These are phyloP conservation scores for Actinemys pallida DNA, from an alignment of 2,113 vertebrate genomes.

Conservation along the genomic window DNA sequence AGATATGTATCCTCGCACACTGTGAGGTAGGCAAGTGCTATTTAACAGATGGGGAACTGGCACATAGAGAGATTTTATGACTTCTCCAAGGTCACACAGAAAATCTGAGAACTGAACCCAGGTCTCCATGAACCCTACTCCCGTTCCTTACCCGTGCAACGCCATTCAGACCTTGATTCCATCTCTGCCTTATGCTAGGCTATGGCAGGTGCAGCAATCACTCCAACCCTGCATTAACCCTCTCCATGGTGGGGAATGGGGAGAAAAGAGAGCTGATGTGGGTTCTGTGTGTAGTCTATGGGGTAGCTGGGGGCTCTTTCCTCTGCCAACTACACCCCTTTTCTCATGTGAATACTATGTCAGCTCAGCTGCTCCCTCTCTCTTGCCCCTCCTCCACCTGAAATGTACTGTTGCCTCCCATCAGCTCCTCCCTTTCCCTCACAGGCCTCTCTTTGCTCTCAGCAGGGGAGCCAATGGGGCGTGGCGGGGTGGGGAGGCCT, in stretches of 20 bases:
- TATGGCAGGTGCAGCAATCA: background rate
- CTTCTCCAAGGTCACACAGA: background rate
- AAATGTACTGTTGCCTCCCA: background rate
- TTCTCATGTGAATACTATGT: background rate
- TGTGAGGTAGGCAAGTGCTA: background rate
- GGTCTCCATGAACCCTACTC: background rate
- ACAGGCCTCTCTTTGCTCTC: background rate
- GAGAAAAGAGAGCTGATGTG: background rate
- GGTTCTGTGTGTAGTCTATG: background rate
- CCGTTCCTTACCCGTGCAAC: background rate
- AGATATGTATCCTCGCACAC: background rate
- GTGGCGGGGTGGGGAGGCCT: background rate
- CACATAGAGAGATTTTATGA: background rate
- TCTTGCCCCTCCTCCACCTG: background rate
- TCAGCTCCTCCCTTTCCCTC: background rate
- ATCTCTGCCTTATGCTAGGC: background rate
- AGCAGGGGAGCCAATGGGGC: background rate
- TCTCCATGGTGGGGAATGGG: background rate
- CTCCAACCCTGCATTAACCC: background rate
- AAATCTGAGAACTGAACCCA: background rate
- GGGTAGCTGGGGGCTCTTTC: background rate
- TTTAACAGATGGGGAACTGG: constrained; percentile 21
- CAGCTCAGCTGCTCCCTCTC: background rate
- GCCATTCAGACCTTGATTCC: background rate
- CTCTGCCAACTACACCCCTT: background rate